phyloP scores from a whole-genome alignment of 2,888 invertebrate genomes.

The Fissipunctia ypsillon region DNA sequence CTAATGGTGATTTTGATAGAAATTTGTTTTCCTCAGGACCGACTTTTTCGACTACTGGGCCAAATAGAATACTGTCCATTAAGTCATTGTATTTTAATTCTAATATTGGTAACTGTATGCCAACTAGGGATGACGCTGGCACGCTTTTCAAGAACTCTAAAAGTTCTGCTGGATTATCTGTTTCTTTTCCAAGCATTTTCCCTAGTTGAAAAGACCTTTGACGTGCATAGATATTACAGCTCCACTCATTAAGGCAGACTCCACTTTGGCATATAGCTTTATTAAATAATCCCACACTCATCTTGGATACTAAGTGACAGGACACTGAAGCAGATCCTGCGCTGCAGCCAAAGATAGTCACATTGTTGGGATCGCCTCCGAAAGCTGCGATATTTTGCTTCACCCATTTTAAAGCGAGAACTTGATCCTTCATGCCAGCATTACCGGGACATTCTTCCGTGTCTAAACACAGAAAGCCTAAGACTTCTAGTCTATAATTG shows the following conservation, averaged over 20 bases:
- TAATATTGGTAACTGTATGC: constrained; percentile 80
- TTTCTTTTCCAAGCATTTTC: constrained; percentile 82
- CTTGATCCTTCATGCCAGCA: constrained; percentile 88
- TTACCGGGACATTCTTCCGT: constrained; percentile 87
- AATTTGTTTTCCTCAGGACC: constrained; percentile 78
- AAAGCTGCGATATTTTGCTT: constrained; percentile 84
- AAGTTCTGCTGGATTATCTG: constrained; percentile 80
- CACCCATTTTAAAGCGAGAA: constrained; percentile 87
- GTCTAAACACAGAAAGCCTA: constrained; percentile 87
- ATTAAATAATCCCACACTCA: constrained; percentile 84
- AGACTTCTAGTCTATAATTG: constrained; percentile 87
- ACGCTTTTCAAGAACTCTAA: constrained; percentile 78
- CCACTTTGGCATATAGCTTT: constrained; percentile 90
- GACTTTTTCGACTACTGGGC: constrained; percentile 85
- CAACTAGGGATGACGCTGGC: constrained; percentile 79
- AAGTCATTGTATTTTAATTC: constrained; percentile 76
- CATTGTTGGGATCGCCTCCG: constrained; percentile 83
- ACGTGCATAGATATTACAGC: constrained; percentile 79
- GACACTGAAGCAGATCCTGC: constrained; percentile 85
- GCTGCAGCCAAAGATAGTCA: constrained; percentile 88
- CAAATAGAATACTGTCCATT: constrained; percentile 81
- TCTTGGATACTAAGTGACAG: constrained; percentile 83
- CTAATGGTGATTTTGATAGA: constrained; percentile 76
- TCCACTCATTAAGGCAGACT: constrained; percentile 86
- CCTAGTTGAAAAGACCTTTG: constrained; percentile 86